Evolutionary conservation across 2,113 vertebrate genomes (phyloP).

Genomic region (Thalassoma bifasciatum): DNA sequence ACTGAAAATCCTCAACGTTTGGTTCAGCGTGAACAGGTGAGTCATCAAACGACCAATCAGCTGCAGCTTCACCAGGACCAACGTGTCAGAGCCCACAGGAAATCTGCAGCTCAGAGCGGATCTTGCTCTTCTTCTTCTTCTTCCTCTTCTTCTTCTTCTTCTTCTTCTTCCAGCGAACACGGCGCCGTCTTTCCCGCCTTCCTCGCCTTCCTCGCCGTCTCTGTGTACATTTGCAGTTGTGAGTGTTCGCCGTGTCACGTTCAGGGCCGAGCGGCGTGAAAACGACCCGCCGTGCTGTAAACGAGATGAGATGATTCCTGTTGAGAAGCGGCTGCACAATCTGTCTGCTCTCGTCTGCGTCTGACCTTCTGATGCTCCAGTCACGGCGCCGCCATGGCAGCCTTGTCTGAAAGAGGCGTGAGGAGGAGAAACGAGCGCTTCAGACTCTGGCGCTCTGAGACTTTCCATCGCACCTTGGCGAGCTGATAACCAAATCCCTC

Average conservation of each 20-base stretch:
- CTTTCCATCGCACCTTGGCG: constrained; percentile 62
- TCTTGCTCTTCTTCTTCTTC: constrained; percentile 7
- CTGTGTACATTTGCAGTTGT: constrained; percentile 70
- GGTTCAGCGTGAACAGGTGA: no score
- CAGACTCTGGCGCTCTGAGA: constrained; percentile 53
- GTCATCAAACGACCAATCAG: no score
- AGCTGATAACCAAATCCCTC: constrained; percentile 77
- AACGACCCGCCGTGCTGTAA: constrained; percentile 75
- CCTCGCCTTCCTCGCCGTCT: constrained; percentile 32
- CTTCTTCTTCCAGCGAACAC: constrained; percentile 18
- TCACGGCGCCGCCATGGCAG: constrained; percentile 52
- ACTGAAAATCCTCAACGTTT: no score
- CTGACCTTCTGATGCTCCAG: constrained; percentile 80
- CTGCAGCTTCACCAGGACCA: no score
- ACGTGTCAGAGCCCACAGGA: no score
- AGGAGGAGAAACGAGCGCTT: constrained; percentile 58
- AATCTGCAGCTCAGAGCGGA: constrained; percentile 67
- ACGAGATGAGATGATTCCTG: constrained; percentile 78
- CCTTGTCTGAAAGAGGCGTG: constrained; percentile 54
- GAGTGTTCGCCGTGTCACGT: constrained; percentile 56
- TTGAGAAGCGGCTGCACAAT: constrained; percentile 71
- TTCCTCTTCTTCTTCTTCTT: no score
- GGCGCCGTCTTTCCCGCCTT: constrained; percentile 16
- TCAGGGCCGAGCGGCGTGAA: constrained; percentile 59
- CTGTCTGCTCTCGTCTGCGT: constrained; percentile 57